Evolutionary conservation across 2,888 invertebrate genomes (phyloP).

Genomic region (Platypus cylindrus): DNA sequence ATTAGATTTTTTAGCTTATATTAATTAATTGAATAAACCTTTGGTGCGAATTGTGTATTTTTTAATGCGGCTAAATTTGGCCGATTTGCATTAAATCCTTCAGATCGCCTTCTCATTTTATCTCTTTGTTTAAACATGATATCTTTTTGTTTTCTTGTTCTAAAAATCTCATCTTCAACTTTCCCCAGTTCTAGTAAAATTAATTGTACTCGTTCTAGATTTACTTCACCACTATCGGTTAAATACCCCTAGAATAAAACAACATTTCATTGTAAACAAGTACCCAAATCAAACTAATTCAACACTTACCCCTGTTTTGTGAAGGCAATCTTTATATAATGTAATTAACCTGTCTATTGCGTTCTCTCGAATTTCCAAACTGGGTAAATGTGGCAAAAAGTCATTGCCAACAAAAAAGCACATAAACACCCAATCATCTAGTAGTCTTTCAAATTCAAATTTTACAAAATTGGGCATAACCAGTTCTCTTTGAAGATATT

Average conservation of each 20-base stretch:
- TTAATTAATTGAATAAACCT: conserved; percentile 34
- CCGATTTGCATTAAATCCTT: conserved; percentile 37
- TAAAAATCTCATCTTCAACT: conserved; percentile 95
- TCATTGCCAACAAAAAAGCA: conserved; percentile 99
- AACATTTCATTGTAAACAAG: neutral
- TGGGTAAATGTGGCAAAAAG: conserved; percentile 95
- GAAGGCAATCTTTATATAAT: conserved; percentile 88
- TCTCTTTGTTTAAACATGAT: conserved; percentile 66
- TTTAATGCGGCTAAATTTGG: conserved; percentile 61
- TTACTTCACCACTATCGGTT: conserved; percentile 89
- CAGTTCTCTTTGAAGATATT: conserved; percentile 84
- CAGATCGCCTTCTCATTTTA: conserved; percentile 52
- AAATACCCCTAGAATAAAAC: conserved; percentile 67
- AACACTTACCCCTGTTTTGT: conserved; percentile 67
- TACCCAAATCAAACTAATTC: neutral
- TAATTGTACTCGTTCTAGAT: conserved; percentile 84
- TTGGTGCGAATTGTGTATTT: conserved; percentile 66
- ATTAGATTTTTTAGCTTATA: conserved; percentile 2
- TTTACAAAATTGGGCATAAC: conserved; percentile 81
- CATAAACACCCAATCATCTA: conserved; percentile 99
- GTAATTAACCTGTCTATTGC: conserved; percentile 89
- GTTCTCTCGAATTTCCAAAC: conserved; percentile 91
- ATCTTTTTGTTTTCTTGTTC: conserved; percentile 78
- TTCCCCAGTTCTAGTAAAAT: conserved; percentile 89
- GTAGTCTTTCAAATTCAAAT: conserved; percentile 86